Evolutionary conservation across 2,888 invertebrate genomes (phyloP), one percentile per base, ranked within the genome.

Genomic region (Orthosia cruda): DNA sequence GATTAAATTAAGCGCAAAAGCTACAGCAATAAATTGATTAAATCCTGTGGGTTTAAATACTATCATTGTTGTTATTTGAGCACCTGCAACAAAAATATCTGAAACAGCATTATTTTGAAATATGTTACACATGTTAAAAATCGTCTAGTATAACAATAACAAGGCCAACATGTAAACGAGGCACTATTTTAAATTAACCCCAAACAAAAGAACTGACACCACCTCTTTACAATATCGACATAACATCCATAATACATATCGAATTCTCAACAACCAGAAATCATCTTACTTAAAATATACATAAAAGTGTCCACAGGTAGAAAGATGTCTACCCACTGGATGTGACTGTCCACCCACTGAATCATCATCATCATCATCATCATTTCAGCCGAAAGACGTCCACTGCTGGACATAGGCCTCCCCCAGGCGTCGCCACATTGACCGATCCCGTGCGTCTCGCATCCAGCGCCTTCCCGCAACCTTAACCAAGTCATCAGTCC

Each of bases 221-320:
- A n/a, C 7, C 3, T 20, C 4, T 54, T 11, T 20, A 15, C n/a
- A 16, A n/a, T 50, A 50, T 32, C 7, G 12, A 20, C 5, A 52
- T 18, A n/a, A 18, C 16, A 40, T 15, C 15, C n/a, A 2, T 3
- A 40, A 3, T 20, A 40, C 20, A 26, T 13, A 65, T 66, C 16
- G 2, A 32, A 47, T 20, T 18, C 11, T 12, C 15, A 57, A 18
- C 5, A 26, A 45, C 5, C 18, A 40, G 20, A 73, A 66, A 23
- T 74, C 15, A 50, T 26, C 40, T 57, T 16, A 58, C 47, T 47
- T 52, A 50, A 61, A 70, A 45, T n/a, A 62, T 23, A 45, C 11
- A 23, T 45, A 62, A 69, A 75, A 76, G 45, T 70, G n/a, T 72
- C 65, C 12, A 57, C 71, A 77, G 71, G 80, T 80, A 80, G 40